Base-by-base conservation (phyloP, 1,140 invertebrate species). In the Himalopsyche phryganea region DNA sequence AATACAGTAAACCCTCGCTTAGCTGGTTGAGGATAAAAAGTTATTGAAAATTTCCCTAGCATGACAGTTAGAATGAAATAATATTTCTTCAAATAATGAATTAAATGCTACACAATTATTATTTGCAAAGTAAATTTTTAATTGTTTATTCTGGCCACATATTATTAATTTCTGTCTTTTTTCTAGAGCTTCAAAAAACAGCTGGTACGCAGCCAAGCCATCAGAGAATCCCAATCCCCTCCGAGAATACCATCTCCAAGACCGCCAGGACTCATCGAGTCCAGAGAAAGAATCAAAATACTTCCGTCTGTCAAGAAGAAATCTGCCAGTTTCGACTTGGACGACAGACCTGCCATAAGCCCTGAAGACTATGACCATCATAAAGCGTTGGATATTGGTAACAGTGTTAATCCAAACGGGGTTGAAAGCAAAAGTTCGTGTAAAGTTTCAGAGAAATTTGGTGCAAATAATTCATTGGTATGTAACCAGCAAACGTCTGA, bases 131-230 rank as follows among this genome's bases (percentile, higher is more conserved):
- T n/a, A n/a, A n/a, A n/a, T n/a, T n/a, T n/a, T n/a, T n/a, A n/a
- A n/a, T n/a, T n/a, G n/a, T n/a, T n/a, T n/a, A n/a, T n/a, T n/a
- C n/a, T n/a, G n/a, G n/a, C n/a, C n/a, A n/a, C n/a, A n/a, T n/a
- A n/a, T n/a, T n/a, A n/a, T n/a, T n/a, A n/a, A 17, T 46, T 50
- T 17, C 47, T 49, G n/a, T 56, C n/a, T 41, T 35, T 17, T 61
- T 67, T 70, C 1, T 69, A 78, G 76, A 89, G 83, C 68, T 83
- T 83, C 71, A 91, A 91, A 80, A 81, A 87, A 51, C 92, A 93
- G 78, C 77, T 94, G 63, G 89, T 91, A 18, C 83, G 92, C 68
- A 93, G 91, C 67, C 89, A 92, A 81, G 92, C 92, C 57, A 89
- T 94, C 77, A 83, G 89, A 68, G 92, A 94, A 75, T 87, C 90